Evolutionary conservation across 1,140 invertebrate genomes (phyloP).

Genomic region (Neoseiulus cucumeris): DNA sequence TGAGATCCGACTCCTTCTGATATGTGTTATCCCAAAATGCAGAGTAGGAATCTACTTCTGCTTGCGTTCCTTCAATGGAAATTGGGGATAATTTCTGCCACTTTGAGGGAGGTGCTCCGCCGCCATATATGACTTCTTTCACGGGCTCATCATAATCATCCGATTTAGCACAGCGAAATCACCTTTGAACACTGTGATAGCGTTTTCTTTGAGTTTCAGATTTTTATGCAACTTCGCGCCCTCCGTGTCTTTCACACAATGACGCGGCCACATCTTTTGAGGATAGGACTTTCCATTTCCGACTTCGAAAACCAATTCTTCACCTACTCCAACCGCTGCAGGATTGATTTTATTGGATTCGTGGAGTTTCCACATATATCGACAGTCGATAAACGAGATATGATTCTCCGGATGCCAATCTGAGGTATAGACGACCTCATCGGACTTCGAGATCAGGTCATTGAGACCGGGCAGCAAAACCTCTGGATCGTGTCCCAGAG

Average conservation of each 20-base stretch:
- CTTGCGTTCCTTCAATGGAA: conserved; percentile 47
- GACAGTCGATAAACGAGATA: conserved; percentile 86
- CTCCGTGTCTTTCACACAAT: conserved; percentile 85
- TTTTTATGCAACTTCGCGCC: conserved; percentile 80
- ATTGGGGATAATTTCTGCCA: no score
- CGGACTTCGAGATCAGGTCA: conserved; percentile 62
- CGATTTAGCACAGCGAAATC: neutral
- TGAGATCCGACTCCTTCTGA: conserved; percentile 62
- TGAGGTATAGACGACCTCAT: conserved; percentile 78
- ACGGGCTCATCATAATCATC: neutral
- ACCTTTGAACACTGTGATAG: conserved; percentile 20
- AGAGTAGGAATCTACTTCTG: conserved; percentile 88
- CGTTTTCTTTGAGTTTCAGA: conserved; percentile 42
- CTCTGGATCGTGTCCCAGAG: conserved; percentile 70
- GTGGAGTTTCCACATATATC: conserved; percentile 44
- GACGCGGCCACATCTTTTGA: conserved; percentile 76
- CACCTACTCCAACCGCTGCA: conserved; percentile 58
- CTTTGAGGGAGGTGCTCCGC: no score
- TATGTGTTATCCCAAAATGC: conserved; percentile 96
- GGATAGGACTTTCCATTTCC: conserved; percentile 46
- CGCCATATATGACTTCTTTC: neutral
- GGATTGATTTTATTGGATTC: conserved; percentile 35
- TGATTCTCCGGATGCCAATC: conserved; percentile 96
- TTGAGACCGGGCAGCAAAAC: conserved; percentile 81
- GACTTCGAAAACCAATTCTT: conserved; percentile 76